Evolutionary conservation across 2,113 vertebrate genomes (phyloP), one percentile per base, ranked within the genome.

Genomic region (Python bivittatus): DNA sequence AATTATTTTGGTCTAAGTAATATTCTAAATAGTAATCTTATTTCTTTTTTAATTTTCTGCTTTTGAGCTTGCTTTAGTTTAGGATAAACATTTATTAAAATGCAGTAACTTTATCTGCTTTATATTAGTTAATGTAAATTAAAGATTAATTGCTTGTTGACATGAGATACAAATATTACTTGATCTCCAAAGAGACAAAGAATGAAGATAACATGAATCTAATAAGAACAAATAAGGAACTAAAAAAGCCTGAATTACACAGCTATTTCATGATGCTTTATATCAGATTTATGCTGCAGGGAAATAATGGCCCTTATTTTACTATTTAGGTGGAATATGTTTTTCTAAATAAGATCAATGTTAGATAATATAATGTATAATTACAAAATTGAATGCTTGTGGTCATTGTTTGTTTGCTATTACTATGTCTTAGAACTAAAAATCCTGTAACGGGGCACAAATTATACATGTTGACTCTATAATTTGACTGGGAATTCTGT

Each of bases 111-210:
- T 95, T 90, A 93, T 90, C 92, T 96, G 84, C n/a, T 93, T 96
- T 96, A 95, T 93, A 83, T 88, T 93, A 88, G 88, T 94, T 95
- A 95, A 92, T 94, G 1, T 88, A 93, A 95, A 95, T 93, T 84
- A 95, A 93, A 96, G 97, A 93, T 93, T 44, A 90, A 95, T 87
- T 94, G 86, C 91, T 96, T 95, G 92, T 93, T 94, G 83, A 88
- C 93, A 91, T 94, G 94, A 95, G 92, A 91, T 68, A 83, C 56
- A 97, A 93, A 61, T 96, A 96, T 95, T 96, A 97, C 95, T 96
- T 96, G 96, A 95, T 96, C 96, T 94, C 94, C 95, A 95, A 93
- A 95, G 96, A 96, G 90, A 96, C 92, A 93, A 96, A 94, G 86
- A 94, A 90, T 4, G 92, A 92, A 95, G 95, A 95, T 95, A 96